A percentile compares a stretch with the other conserved stretches of the same genome.
phyloP scores from a whole-genome alignment of 2,113 vertebrate genomes.

The Neotoma lepida region DNA sequence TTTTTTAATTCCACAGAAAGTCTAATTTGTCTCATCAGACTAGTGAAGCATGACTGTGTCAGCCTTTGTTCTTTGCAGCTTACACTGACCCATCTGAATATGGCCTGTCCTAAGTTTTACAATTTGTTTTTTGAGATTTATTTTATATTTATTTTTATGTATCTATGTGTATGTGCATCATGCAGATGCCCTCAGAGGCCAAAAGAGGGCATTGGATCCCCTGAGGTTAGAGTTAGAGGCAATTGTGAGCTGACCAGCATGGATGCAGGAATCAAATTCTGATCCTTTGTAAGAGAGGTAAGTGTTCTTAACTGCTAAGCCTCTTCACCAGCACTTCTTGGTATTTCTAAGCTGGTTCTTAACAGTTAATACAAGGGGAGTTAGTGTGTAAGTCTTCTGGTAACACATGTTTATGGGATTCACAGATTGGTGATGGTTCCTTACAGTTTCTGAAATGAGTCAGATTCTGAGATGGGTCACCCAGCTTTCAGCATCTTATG shows the following conservation, averaged over 20 bases:
- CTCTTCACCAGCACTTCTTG: neutral
- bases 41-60: neutral
- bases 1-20: neutral
- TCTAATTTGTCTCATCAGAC: neutral
- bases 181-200: neutral
- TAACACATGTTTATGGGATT: slow-evolving; percentile 4
- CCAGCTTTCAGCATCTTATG: neutral
- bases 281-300: neutral
- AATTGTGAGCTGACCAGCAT: neutral
- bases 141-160: neutral
- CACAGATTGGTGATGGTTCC: slow-evolving; percentile 20
- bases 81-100: neutral
- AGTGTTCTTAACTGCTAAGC: neutral
- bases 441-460: slow-evolving; percentile 49
- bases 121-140: neutral
- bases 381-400: slow-evolving; percentile 56
- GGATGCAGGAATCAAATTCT: neutral
- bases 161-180: neutral
- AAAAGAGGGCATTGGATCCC: neutral
- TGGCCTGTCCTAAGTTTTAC: neutral
- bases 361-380: neutral
- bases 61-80: neutral
- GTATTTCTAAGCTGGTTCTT: slow-evolving; percentile 21
- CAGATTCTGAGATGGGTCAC: slow-evolving; percentile 30
- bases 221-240: neutral